Base-by-base conservation (phyloP, 2,113 vertebrate genomes). In the Eubucco bourcierii region DNA sequence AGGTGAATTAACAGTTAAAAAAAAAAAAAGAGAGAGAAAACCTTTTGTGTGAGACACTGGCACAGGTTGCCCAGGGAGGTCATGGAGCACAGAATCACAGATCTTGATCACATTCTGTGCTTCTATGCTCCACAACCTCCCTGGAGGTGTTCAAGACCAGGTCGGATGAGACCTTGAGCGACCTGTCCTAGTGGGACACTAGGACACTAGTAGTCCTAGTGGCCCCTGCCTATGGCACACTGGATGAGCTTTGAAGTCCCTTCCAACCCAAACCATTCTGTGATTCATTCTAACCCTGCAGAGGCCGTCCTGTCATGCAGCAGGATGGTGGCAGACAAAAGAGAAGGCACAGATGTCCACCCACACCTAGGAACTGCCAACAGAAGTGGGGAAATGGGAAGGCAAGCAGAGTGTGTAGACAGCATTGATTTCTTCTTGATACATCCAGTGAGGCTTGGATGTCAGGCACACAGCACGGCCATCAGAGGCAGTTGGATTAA, bases 341-440 rank as follows among this genome's bases (percentile, higher is more conserved):
- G 56, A 87, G 64, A 85, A 87, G 21, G 60, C 21, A 39, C 52
- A 85, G 72, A 75, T 78, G 23, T 58, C 93, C 15, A 16, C 20
- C 88, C 31, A 39, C 2, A 2, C 15, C 63, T 79, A 27, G 31
- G 60, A 50, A 65, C 34, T 73, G 68, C 47, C 68, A 90, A 60
- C 14, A 80, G 59, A 77, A 89, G 52, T 2, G 3, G 44, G 10
- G 59, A 77, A 89, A 56, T 2, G 3, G 44, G 10, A 63, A 80
- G 33, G n/a, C 65, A 85, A 82, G 15, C 13, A 33, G 33, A 66
- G 28, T 46, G 21, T 80, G 61, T 37, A 80, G 24, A 52, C 31
- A 53, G 4, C 12, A 61, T 6, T 52, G 88, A 77, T 71, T 94
- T 83, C 11, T 78, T 85, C 83, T 75, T 78, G 80, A 80, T 56